Evolutionary conservation across 2,797 vertebrate genomes (phyloP), one percentile per base, ranked within the genome.

Genomic region (Argentina silus): DNA sequence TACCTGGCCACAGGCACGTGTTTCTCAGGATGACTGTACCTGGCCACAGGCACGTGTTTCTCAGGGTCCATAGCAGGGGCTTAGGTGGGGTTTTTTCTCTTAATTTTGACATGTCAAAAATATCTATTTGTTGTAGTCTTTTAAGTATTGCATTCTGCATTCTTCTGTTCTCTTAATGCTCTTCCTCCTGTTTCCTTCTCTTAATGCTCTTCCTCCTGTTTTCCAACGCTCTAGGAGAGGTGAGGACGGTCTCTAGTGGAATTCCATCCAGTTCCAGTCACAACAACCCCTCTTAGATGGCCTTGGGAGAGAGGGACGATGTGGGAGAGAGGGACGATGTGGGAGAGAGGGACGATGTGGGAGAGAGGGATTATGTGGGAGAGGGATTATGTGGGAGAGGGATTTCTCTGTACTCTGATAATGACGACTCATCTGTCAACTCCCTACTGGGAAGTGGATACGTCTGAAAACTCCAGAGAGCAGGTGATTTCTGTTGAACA

Each of bases 381-480:
- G n/a, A n/a, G n/a, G n/a, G n/a, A n/a, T n/a, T n/a, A n/a, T n/a
- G n/a, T n/a, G n/a, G n/a, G n/a, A n/a, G 21, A 3, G 3, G 19
- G 3, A 12, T 59, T 23, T 19, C 17, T 59, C 56, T 27, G 21
- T 59, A 11, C 56, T 59, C 17, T 17, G 11, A 59, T 59, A 59
- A 59, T 59, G 56, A 59, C 1, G 56, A 59, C 56, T 59, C 27
- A 21, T 59, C 56, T 59, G 56, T 59, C 11, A 27, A 59, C 56
- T 59, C 56, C 56, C 27, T 59, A 23, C 27, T 59, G 21, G 56
- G 56, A 59, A 5, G 56, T 59, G 56, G 21, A 59, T 23, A 59
- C 21, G 17, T 59, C 56, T 27, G 56, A 59, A 19, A 59, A 23
- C 51, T 6, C 51, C 15, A 19, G 27, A 59, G 56, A 23, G 27